A percentile compares a stretch with the other conserved stretches of the same genome.
These are phyloP conservation scores for Ginglymostoma cirratum DNA, from an alignment of 2,113 vertebrate species.

Conservation along the genomic window DNA sequence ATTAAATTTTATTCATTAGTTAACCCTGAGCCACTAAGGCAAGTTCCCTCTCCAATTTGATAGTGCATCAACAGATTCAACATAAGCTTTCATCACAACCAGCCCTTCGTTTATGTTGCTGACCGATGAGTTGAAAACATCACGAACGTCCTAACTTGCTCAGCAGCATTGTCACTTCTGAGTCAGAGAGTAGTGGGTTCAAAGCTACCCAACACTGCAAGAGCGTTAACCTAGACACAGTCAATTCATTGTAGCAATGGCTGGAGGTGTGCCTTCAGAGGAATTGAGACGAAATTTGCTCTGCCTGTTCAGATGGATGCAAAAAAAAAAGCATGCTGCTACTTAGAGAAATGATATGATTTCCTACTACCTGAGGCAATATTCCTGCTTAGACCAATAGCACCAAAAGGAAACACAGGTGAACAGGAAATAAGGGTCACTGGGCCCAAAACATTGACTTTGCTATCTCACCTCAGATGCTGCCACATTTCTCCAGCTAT, in stretches of 20 bases:
- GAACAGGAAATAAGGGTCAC: background rate
- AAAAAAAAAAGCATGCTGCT: background rate
- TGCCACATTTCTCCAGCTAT: too few relatives aligned
- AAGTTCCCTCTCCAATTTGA: background rate
- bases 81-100: background rate
- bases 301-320: background rate
- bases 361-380: background rate
- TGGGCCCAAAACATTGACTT: too few relatives aligned
- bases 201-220: background rate
- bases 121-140: background rate
- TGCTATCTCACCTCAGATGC: too few relatives aligned
- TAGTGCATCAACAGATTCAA: background rate
- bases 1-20: background rate
- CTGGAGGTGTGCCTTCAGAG: background rate
- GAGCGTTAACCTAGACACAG: background rate
- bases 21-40: background rate
- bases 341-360: background rate
- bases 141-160: background rate
- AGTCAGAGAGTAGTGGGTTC: background rate
- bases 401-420: background rate
- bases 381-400: background rate
- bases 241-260: background rate
- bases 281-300: background rate
- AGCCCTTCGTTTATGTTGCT: background rate
- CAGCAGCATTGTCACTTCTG: background rate